These are phyloP conservation scores for Prosopocoilus inquinatus DNA, from an alignment of 2,888 invertebrate species.

Conservation along the genomic window DNA sequence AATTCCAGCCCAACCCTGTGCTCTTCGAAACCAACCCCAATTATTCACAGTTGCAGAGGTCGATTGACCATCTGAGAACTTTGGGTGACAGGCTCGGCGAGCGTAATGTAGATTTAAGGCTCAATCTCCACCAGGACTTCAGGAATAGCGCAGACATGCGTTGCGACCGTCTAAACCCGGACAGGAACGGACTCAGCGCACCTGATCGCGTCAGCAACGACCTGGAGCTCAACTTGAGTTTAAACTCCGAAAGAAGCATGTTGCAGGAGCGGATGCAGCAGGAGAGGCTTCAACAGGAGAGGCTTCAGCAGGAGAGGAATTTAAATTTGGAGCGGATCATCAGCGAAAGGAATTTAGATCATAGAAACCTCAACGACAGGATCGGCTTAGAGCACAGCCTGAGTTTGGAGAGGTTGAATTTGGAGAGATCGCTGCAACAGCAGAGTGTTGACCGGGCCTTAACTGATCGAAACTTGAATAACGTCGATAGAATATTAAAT, in stretches of 20 bases:
- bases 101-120: slow-evolving; percentile 46
- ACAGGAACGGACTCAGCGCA: slow-evolving; percentile 15
- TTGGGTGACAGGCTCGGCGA: slow-evolving; percentile 49
- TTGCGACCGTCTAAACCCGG: slow-evolving; percentile 26
- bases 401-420: slow-evolving; percentile 42
- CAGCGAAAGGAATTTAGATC: slow-evolving; percentile 40
- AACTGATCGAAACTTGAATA: slow-evolving; percentile 43
- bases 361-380: slow-evolving; percentile 19
- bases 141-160: slow-evolving; percentile 34
- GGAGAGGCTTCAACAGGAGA: slow-evolving; percentile 33
- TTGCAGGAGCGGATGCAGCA: slow-evolving; percentile 42
- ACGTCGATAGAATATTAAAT: slow-evolving; percentile 23
- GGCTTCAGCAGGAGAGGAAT: slow-evolving; percentile 38
- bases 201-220: slow-evolving; percentile 7
- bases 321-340: slow-evolving; percentile 42
- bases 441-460: slow-evolving; percentile 38
- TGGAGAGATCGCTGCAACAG: slow-evolving; percentile 42
- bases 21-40: slow-evolving; percentile 46
- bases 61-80: slow-evolving; percentile 48
- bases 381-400: slow-evolving; percentile 34
- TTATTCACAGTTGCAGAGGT: slow-evolving; percentile 47
- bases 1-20: slow-evolving; percentile 48
- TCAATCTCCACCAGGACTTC: slow-evolving; percentile 45
- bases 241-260: slow-evolving; percentile 35
- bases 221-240: slow-evolving; percentile 44